Evolutionary conservation across 2,888 invertebrate species (phyloP), one percentile per base, ranked within the genome.

Genomic region (Andrena hattorfiana): DNA sequence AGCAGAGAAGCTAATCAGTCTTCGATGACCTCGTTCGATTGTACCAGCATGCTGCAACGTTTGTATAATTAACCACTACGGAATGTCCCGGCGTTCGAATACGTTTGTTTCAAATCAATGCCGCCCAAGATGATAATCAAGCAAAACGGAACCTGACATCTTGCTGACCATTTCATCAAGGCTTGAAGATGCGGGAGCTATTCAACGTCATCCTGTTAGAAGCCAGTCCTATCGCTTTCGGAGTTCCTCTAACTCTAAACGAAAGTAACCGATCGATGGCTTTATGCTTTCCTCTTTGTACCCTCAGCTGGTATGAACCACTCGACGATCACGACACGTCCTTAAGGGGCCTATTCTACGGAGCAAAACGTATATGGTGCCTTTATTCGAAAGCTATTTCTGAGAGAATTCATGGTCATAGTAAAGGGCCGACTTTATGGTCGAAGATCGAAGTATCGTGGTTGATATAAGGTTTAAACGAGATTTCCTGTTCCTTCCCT

Each of bases 11-110:
- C 75, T 64, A 74, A 64, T 77, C 77, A 35, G 77, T 32, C 64
- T 66, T 13, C 13, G 77, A 74, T 56, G 74, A 16, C 77, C 75
- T 66, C 63, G 63, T 74, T 77, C 6, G 74, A 64, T 64, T 59
- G 32, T 30, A 13, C 48, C 64, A 16, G 48, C 64, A 74, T 32
- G 59, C 42, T 32, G n/a, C n/a, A 23, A 59, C 35, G n/a, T 13
- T 32, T 32, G 49, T 16, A 35, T 66, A 60, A 66, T 75, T 77
- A 75, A 77, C 76, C 51, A 23, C 35, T 10, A 23, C 35, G 8
- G 30, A 62, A 66, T 54, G 26, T n/a, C 48, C 13, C 6, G 48
- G n/a, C 42, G 42, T 48, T 23, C 30, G 23, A 56, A 73, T 49
- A 60, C 51, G 30, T 48, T 56, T 68, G 76, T 78, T 75, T 62